Evolutionary conservation across 2,888 invertebrate species (phyloP), one percentile per base, ranked within the genome.

Genomic region (Punctoribates punctum): DNA sequence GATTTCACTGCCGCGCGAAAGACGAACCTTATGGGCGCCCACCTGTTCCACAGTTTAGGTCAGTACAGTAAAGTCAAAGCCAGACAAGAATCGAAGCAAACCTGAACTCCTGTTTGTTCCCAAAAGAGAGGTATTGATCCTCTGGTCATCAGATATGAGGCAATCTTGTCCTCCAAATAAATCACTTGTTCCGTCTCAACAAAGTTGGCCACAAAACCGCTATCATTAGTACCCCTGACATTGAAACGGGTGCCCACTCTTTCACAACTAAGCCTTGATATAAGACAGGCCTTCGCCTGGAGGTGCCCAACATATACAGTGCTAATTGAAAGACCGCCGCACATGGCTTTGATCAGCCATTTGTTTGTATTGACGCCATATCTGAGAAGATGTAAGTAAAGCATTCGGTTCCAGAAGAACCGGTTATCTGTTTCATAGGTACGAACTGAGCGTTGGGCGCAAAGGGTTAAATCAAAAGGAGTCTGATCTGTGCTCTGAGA

Each of bases 111-210:
- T 0, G 98, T 96, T 83, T 99, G 99, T 83, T 99, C 98, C 96
- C 98, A 99, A 85, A 99, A 99, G 27, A 99, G 86, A 0, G 99
- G 98, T 0, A 99, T 96, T 0, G 97, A 97, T 0, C 99, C 99
- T 81, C 98, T 88, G 0, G 95, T 95, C 85, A 88, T 87, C 15
- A 99, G 86, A 83, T 91, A 93, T 8, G 96, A 96, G 8, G 92
- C 89, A 5, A 95, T 89, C 82, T 93, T 91, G 83, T 98, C 97
- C 57, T 76, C 74, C 81, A 94, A 88, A 83, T 90, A 92, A 81
- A 95, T 91, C 20, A 96, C 93, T 87, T 99, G 99, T 85, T 99
- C 99, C 0, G 99, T 99, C 88, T 99, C 99, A 38, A 98, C 98
- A 88, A 99, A 99, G 87, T 99, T 99, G 0, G 99, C 99, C 20